phyloP scores from a whole-genome alignment of 1,140 invertebrate species.

The Drosophila sp. region DNA sequence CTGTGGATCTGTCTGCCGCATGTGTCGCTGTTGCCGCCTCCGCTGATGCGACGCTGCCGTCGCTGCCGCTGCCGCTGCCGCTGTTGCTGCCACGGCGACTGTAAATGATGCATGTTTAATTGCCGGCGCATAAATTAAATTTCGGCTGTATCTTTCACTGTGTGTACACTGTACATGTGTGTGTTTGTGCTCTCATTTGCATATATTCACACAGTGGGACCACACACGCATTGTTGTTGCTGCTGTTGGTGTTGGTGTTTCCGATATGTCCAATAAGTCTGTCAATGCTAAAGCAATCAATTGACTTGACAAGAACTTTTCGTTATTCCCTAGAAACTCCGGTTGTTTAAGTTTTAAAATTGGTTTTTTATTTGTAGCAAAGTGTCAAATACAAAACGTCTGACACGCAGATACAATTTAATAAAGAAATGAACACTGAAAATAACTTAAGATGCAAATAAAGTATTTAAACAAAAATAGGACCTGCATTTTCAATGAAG shows the following conservation, averaged over 20 bases:
- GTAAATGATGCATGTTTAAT: constrained; percentile 83
- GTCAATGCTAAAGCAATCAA: constrained; percentile 46
- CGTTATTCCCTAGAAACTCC: constrained; percentile 30
- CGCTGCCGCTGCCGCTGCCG: constrained; percentile 9
- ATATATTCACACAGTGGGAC: constrained; percentile 41
- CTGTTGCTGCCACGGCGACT: constrained; percentile 50
- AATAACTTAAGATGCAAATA: not conserved
- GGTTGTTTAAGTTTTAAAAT: constrained; percentile 3
- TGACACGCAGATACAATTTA: constrained; percentile 11
- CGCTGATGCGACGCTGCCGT: constrained; percentile 58
- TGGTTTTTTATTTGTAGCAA: not conserved
- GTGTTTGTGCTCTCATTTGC: constrained; percentile 55
- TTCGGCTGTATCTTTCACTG: constrained; percentile 50
- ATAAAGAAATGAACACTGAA: not conserved
- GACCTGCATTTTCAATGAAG: not conserved
- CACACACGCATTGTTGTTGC: constrained; percentile 62
- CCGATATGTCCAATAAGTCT: constrained; percentile 52
- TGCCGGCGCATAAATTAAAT: constrained; percentile 81
- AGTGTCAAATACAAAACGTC: constrained; percentile 8
- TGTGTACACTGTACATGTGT: constrained; percentile 23
- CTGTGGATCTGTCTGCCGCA: constrained; percentile 56
- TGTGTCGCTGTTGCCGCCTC: constrained; percentile 73
- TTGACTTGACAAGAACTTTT: constrained; percentile 38
- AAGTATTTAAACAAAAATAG: not conserved
- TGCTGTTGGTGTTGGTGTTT: constrained; percentile 2